Base-by-base conservation (phyloP, 2,888 invertebrate genomes). In the Lampropteryx suffumata region DNA sequence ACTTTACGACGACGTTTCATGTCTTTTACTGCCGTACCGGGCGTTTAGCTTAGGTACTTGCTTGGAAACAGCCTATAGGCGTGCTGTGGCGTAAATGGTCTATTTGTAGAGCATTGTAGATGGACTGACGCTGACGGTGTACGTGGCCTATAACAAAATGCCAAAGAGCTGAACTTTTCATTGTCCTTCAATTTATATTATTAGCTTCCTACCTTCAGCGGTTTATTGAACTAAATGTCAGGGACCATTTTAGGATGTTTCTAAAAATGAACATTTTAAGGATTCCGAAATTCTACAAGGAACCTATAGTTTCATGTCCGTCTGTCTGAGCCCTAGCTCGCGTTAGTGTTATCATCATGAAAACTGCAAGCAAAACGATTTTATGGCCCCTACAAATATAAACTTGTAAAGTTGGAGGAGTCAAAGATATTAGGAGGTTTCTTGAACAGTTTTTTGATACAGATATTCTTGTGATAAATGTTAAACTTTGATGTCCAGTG, bases 41-140 rank as follows among this genome's bases (percentile, higher is more conserved):
- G 45, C 46, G 50, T 33, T 44, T 30, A 35, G 30, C 26, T 35
- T 32, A n/a, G n/a, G n/a, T n/a, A 43, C 45, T 64, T 32, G 24
- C 40, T 50, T 50, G 45, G 37, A 17, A 54, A 48, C n/a, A n/a
- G n/a, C 35, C 57, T 55, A 53, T 39, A 45, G 50, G 50, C 56
- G 52, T 47, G 57, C 52, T 55, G 17, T 4, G 50, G 59, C 50
- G 54, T 55, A 50, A 68, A 71, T 63, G 58, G 52, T 55, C 37
- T 55, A 67, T 73, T 71, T 69, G 73, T 67, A 56, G 56, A 52
- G 48, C 45, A 62, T 64, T 63, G 63, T 60, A 53, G 67, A 39
- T 55, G 49, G 54, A 37, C 49, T 30, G 47, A 44, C 30, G 39
- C 49, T 30, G 47, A 44, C 30, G 39, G 35, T 39, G 35, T 42